Conservation (phyloP, 2,888 invertebrate genomes). For the Megamerina dolium region DNA sequence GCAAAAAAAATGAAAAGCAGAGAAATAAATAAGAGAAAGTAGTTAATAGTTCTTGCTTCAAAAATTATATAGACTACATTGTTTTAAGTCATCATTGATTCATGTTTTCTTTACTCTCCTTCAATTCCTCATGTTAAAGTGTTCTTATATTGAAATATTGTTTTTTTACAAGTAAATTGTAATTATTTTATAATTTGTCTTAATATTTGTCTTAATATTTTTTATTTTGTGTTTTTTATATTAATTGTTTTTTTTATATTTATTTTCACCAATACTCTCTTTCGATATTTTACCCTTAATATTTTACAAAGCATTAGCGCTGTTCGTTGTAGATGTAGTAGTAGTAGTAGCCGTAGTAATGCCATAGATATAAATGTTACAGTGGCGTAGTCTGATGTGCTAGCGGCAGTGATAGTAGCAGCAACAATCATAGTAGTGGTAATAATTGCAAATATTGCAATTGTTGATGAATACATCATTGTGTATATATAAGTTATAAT, state of each 20-base stretch:
- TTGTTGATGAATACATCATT: not conserved
- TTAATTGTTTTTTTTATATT: constrained; percentile 23
- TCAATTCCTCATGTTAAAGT: too few relatives aligned
- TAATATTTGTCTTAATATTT: constrained; percentile 14
- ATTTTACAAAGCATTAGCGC: constrained; percentile 30
- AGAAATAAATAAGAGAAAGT: too few relatives aligned
- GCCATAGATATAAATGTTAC: constrained; percentile 6
- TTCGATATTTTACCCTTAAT: constrained; percentile 48
- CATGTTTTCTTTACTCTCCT: too few relatives aligned
- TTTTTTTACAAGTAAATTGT: constrained; percentile 5
- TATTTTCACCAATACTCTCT: constrained; percentile 43
- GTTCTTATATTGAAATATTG: too few relatives aligned
- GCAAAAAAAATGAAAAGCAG: too few relatives aligned
- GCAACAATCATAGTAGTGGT: not conserved
- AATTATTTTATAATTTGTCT: constrained; percentile 6
- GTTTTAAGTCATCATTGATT: too few relatives aligned
- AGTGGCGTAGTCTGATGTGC: constrained; percentile 5
- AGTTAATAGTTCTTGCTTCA: not conserved
- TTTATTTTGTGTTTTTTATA: constrained; percentile 16
- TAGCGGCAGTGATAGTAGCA: constrained; percentile 1
- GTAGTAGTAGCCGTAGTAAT: constrained; percentile 3
- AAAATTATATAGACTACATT: not conserved
- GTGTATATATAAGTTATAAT: not conserved
- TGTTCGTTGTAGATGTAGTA: not conserved
- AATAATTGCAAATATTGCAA: not conserved